These are phyloP conservation scores for Sarcophaga variegata DNA, from an alignment of 2,888 invertebrate species.

Conservation along the genomic window DNA sequence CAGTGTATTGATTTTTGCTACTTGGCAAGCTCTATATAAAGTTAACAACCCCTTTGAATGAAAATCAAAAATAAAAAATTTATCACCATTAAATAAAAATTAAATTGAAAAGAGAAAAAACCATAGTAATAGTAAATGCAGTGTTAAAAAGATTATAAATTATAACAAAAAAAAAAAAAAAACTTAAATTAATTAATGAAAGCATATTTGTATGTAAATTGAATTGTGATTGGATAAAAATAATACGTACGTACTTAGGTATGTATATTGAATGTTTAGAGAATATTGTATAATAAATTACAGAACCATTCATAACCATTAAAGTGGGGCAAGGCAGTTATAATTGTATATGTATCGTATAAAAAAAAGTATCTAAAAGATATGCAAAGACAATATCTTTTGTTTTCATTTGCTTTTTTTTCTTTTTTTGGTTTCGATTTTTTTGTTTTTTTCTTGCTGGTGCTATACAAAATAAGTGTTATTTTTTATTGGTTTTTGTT, in stretches of 20 bases:
- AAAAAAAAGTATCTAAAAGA: constrained; percentile 20
- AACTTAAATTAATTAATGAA: constrained; percentile 31
- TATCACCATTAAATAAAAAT: not conserved
- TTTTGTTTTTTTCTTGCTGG: constrained; percentile 43
- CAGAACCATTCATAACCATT: constrained; percentile 55
- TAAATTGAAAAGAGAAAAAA: not conserved
- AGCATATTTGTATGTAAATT: constrained; percentile 13
- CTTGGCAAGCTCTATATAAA: constrained; percentile 18
- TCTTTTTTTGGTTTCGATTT: not conserved
- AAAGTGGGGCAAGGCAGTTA: constrained; percentile 54
- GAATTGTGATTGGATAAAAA: not conserved
- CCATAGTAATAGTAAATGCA: constrained; percentile 8
- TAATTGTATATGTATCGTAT: constrained; percentile 10
- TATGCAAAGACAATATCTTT: constrained; percentile 4
- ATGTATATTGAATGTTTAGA: not conserved
- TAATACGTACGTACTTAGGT: not conserved
- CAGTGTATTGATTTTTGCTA: constrained; percentile 12
- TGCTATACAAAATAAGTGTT: constrained; percentile 68
- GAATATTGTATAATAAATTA: not conserved
- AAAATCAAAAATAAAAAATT: not conserved
- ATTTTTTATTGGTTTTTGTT: not conserved
- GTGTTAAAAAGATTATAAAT: constrained; percentile 28
- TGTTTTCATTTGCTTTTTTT: not conserved
- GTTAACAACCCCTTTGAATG: not conserved
- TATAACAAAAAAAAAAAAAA: constrained; percentile 8